Conservation (phyloP, 2,797 vertebrate genomes). For the Arnoldichthys spilopterus region DNA sequence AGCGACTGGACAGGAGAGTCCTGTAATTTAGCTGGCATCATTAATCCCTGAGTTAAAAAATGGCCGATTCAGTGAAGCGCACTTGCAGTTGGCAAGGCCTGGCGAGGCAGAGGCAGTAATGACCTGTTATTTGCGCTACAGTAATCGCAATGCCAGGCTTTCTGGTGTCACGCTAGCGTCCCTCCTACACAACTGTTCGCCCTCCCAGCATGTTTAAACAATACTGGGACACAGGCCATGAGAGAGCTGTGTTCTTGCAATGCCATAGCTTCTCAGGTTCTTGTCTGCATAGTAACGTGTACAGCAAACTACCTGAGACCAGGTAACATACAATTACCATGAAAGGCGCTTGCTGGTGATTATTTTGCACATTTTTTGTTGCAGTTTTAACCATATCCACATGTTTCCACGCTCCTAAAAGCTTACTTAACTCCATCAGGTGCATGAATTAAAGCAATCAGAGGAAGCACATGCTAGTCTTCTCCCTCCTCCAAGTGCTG, state of each 20-base stretch:
- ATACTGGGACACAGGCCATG: slow-evolving; percentile 23
- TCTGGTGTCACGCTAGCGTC: slow-evolving; percentile 44
- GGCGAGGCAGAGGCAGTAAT: slow-evolving; percentile 50
- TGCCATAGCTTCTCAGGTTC: background rate
- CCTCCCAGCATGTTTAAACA: slow-evolving; percentile 42
- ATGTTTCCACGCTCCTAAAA: background rate
- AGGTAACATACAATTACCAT: no score
- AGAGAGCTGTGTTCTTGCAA: background rate
- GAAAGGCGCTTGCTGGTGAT: no score
- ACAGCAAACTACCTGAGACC: background rate
- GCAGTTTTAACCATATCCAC: background rate
- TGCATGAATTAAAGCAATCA: background rate
- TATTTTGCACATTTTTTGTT: background rate
- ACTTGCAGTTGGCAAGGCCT: slow-evolving; percentile 20
- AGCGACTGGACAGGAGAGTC: slow-evolving; percentile 54
- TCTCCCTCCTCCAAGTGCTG: no score
- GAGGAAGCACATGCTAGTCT: no score
- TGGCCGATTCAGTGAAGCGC: slow-evolving; percentile 32
- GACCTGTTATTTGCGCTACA: slow-evolving; percentile 64
- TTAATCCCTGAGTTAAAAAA: slow-evolving; percentile 64
- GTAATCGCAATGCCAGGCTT: slow-evolving; percentile 44
- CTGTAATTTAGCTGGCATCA: slow-evolving; percentile 71
- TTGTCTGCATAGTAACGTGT: background rate
- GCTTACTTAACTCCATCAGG: background rate
- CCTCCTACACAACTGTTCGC: slow-evolving; percentile 35